Base-by-base conservation (phyloP, 1,140 invertebrate genomes). In the Grapholita molesta region DNA sequence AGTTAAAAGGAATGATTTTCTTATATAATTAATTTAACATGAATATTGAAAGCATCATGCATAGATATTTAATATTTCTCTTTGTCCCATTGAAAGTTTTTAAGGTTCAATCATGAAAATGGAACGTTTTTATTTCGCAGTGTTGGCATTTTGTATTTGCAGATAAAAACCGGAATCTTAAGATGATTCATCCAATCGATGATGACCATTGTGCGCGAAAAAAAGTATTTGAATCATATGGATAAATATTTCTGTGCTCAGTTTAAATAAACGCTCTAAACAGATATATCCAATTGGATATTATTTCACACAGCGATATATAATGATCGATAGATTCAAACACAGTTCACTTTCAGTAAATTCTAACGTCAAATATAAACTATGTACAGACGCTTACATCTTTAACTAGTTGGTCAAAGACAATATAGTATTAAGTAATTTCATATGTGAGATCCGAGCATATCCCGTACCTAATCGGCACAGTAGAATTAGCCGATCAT, bases 151-250 rank as follows among this genome's bases (percentile, higher is more conserved):
- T 7, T 30, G 55, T 28, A 15, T 61, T 12, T 28, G 55, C 55
- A 61, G 55, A 61, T 61, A 61, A 61, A 61, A 61, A 61, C 55
- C 24, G 55, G 55, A 61, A 61, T 61, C 55, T 28, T 8, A 25
- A 25, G 64, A 32, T 66, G 64, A 66, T 66, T 66, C 64, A 66
- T 66, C 32, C 64, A 66, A 42, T 66, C 35, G 32, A 42, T 35
- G 64, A 33, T 66, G 28, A 61, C 23, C 28, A 61, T 12, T 61
- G 64, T 35, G 35, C 32, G 64, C 35, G 21, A 66, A 66, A 66
- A n/a, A 21, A 66, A 24, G 24, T 61, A 61, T 61, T 61, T 61
- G 55, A 61, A 61, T 61, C 55, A 61, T 25, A n/a, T 57, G 4
- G 25, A n/a, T 9, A 38, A 4, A 23, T 42, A 18, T 38, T 42